phyloP scores from a whole-genome alignment of 2,113 vertebrate species.

The Bubo blakistoni region DNA sequence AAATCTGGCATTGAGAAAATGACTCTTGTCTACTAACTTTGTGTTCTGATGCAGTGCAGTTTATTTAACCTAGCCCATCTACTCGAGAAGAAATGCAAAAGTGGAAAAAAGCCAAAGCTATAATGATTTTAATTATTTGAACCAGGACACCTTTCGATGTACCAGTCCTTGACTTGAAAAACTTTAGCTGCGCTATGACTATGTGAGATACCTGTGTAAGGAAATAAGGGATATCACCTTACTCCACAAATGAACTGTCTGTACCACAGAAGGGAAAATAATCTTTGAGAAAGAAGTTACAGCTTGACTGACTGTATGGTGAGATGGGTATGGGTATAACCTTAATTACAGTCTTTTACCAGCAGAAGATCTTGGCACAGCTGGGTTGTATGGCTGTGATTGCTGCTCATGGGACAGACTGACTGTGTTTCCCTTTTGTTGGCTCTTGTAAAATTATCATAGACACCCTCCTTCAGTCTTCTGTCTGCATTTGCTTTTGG shows the following conservation, averaged over 20 bases:
- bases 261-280: not conserved
- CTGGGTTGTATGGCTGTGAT: not conserved
- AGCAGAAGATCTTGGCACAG: not conserved
- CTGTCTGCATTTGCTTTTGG: not conserved
- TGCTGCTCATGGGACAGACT: not conserved
- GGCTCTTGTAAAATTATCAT: not conserved
- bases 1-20: not conserved
- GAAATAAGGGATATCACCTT: not conserved
- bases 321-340: not conserved
- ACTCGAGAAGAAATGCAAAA: not conserved
- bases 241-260: not conserved
- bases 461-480: not conserved
- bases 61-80: not conserved
- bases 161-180: not conserved
- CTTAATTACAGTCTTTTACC: not conserved
- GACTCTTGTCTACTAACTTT: not conserved
- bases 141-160: not conserved
- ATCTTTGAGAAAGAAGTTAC: not conserved
- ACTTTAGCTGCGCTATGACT: not conserved
- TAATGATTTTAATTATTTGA: not conserved
- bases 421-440: not conserved
- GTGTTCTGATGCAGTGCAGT: not conserved
- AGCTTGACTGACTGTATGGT: not conserved
- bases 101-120: slow-evolving; percentile 8
- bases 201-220: not conserved